A percentile compares a stretch with the other conserved stretches of the same genome.
Evolutionary conservation across 1,140 invertebrate species (phyloP).

Genomic region (Globodera rostochiensis): DNA sequence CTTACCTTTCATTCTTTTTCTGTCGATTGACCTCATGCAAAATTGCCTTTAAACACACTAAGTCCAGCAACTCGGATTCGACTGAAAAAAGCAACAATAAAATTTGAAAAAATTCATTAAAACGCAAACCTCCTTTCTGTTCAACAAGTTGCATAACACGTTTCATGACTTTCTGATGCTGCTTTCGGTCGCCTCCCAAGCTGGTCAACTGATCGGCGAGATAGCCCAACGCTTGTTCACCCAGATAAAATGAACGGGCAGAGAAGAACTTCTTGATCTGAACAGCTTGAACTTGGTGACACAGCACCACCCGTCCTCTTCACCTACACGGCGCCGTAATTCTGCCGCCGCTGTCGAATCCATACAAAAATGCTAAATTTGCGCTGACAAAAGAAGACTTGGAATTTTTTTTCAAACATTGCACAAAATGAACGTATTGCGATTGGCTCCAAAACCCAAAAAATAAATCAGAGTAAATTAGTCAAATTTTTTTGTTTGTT

Average conservation of each 20-base stretch:
- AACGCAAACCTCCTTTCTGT: conserved; percentile 24
- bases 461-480: too few species aligned
- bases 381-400: too few species aligned
- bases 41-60: conserved; percentile 23
- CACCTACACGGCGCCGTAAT: too few species aligned
- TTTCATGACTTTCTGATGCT: conserved; percentile 24
- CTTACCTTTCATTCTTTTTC: conserved; percentile 27
- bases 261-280: conserved; percentile 11
- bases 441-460: too few species aligned
- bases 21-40: background rate
- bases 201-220: conserved; percentile 31
- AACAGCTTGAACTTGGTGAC: too few species aligned
- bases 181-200: background rate
- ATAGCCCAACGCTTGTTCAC: conserved; percentile 28
- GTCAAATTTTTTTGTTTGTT: too few species aligned
- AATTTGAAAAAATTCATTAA: background rate
- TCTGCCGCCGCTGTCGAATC: too few species aligned
- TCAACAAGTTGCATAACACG: conserved; percentile 30
- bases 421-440: too few species aligned
- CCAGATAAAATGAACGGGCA: conserved; percentile 25
- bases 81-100: conserved; percentile 5
- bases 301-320: too few species aligned
- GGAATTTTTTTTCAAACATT: too few species aligned
- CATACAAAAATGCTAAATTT: too few species aligned
- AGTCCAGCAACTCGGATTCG: conserved; percentile 21